A percentile compares a stretch with the other conserved stretches of the same genome.
phyloP scores from a whole-genome alignment of 2,888 invertebrate genomes.

The Bibio marci region DNA sequence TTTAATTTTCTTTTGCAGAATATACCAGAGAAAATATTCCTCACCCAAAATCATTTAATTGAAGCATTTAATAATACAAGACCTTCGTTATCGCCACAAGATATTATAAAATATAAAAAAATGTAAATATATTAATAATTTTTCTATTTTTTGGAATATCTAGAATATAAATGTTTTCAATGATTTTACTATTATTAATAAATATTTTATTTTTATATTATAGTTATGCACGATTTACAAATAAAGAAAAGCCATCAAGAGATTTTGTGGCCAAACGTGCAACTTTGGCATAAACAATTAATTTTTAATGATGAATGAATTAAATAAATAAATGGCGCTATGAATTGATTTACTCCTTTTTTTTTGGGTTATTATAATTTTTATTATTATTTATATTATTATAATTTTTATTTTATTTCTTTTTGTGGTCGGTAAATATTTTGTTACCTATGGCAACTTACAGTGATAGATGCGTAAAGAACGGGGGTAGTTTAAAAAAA shows the following conservation, averaged over 20 bases:
- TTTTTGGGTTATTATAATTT: no score
- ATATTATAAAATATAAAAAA: constrained; percentile 51
- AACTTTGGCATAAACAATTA: constrained; percentile 37
- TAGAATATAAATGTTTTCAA: neutral
- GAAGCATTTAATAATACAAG: constrained; percentile 50
- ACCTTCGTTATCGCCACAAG: constrained; percentile 56
- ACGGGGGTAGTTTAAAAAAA: no score
- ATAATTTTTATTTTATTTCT: no score
- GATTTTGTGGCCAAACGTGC: constrained; percentile 36
- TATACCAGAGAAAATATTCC: constrained; percentile 18
- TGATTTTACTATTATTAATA: constrained; percentile 1
- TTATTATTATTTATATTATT: no score
- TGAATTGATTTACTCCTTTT: no score
- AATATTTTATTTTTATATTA: constrained; percentile 9
- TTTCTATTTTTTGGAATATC: neutral
- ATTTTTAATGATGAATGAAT: no score
- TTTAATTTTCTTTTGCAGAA: no score
- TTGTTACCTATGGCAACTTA: no score
- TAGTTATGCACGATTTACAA: constrained; percentile 44
- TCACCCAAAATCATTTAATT: constrained; percentile 44
- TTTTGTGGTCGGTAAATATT: no score
- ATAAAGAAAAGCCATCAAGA: constrained; percentile 35
- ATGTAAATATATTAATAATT: constrained; percentile 40
- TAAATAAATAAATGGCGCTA: no score
- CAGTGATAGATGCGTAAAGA: no score